phyloP scores from a whole-genome alignment of 2,888 invertebrate genomes.

The Nephrotoma flavescens region DNA sequence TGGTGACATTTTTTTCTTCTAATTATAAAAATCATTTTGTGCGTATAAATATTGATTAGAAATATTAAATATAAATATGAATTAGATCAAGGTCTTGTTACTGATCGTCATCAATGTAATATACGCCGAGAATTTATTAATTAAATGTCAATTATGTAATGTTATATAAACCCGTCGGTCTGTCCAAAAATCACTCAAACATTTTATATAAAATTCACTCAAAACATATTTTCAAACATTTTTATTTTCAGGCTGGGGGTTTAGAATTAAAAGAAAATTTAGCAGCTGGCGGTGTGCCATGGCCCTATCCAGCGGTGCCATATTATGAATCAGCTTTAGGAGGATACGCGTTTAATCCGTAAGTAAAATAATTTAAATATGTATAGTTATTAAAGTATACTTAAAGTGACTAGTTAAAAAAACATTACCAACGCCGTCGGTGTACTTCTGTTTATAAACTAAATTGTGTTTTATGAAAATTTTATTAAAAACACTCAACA shows the following conservation, averaged over 20 bases:
- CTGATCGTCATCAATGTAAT: not conserved
- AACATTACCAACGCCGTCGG: not conserved
- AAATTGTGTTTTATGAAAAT: too few relatives aligned
- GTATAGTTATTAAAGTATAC: not conserved
- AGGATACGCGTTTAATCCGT: slow-evolving; percentile 92
- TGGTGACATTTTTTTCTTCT: not conserved
- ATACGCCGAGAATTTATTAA: not conserved
- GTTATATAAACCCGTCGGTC: not conserved
- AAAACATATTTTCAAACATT: not conserved
- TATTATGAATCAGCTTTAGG: slow-evolving; percentile 88
- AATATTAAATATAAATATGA: not conserved
- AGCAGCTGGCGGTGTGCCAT: slow-evolving; percentile 57
- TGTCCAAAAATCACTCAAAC: not conserved
- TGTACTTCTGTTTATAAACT: not conserved
- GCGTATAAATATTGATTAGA: not conserved
- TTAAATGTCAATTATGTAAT: not conserved
- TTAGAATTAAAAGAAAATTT: slow-evolving; percentile 81
- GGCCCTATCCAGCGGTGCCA: slow-evolving; percentile 85
- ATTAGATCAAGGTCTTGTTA: not conserved
- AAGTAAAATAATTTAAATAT: slow-evolving; percentile 34
- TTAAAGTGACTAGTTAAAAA: not conserved
- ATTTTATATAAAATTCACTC: not conserved
- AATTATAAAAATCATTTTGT: not conserved
- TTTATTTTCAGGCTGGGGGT: slow-evolving; percentile 54
- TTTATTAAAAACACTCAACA: too few relatives aligned